phyloP scores from a whole-genome alignment of 2,888 invertebrate genomes.

The Eristalinus sepulchralis region DNA sequence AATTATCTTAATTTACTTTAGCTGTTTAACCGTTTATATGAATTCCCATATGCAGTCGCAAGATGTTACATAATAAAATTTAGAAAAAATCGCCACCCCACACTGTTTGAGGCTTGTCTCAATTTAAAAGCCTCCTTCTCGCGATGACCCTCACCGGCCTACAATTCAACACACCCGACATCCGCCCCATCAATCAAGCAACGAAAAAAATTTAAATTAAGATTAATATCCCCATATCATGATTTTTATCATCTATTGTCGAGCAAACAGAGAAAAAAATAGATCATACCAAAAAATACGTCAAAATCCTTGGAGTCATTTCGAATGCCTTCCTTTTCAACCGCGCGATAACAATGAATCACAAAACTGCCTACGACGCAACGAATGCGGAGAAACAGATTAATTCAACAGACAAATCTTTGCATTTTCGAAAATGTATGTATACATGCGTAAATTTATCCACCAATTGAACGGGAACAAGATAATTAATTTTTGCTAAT shows the following conservation, averaged over 20 bases:
- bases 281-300: slow-evolving; percentile 77
- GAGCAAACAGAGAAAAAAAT: slow-evolving; percentile 40
- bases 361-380: not conserved
- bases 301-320: slow-evolving; percentile 78
- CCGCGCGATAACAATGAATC: not conserved
- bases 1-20: no score
- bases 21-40: no score
- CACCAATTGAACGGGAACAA: not conserved
- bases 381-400: not conserved
- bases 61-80: not conserved
- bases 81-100: not conserved
- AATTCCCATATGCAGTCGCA: not conserved
- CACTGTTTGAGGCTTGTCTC: not conserved
- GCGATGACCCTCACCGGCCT: not conserved
- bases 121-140: not conserved
- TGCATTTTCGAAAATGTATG: not conserved
- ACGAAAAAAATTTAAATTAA: slow-evolving; percentile 9
- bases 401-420: not conserved
- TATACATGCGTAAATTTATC: not conserved
- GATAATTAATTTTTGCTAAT: not conserved
- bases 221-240: not conserved
- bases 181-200: not conserved
- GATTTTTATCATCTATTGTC: not conserved
- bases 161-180: not conserved
- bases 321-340: slow-evolving; percentile 1